Conservation (phyloP, 2,888 invertebrate species). For the Aelia acuminata region DNA sequence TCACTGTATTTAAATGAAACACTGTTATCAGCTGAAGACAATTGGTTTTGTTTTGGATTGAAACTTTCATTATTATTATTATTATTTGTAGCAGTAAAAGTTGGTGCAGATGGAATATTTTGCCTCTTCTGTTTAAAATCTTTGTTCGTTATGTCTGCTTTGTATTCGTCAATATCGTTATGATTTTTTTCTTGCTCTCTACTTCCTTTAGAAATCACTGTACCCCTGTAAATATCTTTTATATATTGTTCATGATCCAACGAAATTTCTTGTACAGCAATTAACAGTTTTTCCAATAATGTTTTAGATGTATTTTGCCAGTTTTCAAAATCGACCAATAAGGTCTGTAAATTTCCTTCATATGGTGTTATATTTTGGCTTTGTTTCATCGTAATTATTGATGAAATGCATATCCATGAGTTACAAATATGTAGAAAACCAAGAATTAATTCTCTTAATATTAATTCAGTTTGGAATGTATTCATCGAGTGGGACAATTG, state of each 20-base stretch:
- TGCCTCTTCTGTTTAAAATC: slow-evolving; percentile 10
- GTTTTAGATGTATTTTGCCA: slow-evolving; percentile 39
- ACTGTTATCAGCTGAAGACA: background rate
- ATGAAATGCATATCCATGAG: slow-evolving; percentile 57
- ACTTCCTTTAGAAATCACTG: background rate
- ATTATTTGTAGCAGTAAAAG: background rate
- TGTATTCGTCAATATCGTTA: slow-evolving; percentile 15
- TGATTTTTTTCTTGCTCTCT: background rate
- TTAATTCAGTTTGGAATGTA: slow-evolving; percentile 49
- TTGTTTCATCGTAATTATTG: slow-evolving; percentile 39
- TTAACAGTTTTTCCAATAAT: background rate
- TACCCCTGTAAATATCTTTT: slow-evolving; percentile 22
- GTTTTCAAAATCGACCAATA: slow-evolving; percentile 27
- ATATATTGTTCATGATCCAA: slow-evolving; percentile 20
- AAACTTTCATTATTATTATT: slow-evolving; percentile 28
- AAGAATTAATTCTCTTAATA: slow-evolving; percentile 59
- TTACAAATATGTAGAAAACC: slow-evolving; percentile 59
- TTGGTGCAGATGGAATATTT: background rate
- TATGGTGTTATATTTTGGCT: background rate
- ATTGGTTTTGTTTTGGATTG: background rate
- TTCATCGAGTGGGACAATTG: slow-evolving; percentile 28
- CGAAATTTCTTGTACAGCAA: slow-evolving; percentile 30
- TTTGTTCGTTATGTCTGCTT: background rate
- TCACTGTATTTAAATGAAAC: slow-evolving; percentile 17
- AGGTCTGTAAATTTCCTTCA: slow-evolving; percentile 14